These are phyloP conservation scores for Zygaena filipendulae DNA, from an alignment of 2,888 invertebrate species.

Conservation along the genomic window DNA sequence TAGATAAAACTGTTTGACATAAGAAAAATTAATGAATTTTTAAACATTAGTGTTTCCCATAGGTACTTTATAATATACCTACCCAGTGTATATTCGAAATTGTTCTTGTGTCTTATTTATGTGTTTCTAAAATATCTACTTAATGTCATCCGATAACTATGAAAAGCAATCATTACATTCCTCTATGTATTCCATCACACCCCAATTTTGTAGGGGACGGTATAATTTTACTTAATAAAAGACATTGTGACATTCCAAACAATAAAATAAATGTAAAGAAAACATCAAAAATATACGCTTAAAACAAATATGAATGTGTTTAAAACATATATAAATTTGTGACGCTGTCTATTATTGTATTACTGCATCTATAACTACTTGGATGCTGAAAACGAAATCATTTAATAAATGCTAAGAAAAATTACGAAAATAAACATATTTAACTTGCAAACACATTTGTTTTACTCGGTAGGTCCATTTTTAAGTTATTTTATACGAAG, in stretches of 20 bases:
- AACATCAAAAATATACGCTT: constrained; percentile 53
- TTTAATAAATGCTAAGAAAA: constrained; percentile 67
- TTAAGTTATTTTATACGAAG: constrained; percentile 15
- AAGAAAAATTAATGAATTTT: constrained; percentile 37
- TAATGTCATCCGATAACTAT: constrained; percentile 25
- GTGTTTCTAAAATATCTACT: too few species aligned
- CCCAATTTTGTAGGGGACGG: too few species aligned
- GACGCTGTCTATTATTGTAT: constrained; percentile 50
- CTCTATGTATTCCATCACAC: constrained; percentile 20
- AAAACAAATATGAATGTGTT: constrained; percentile 45
- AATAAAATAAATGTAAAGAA: constrained; percentile 34
- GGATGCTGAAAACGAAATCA: constrained; percentile 62
- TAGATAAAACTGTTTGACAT: constrained; percentile 47
- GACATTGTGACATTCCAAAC: constrained; percentile 52
- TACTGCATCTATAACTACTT: constrained; percentile 57
- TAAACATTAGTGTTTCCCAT: constrained; percentile 24
- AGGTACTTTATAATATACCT: too few species aligned
- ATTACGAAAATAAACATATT: constrained; percentile 69
- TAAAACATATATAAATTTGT: too few species aligned
- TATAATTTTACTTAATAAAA: constrained; percentile 26
- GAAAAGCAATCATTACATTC: constrained; percentile 34
- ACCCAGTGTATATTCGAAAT: constrained; percentile 30
- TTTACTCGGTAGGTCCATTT: constrained; percentile 17
- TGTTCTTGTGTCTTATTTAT: too few species aligned
- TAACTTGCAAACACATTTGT: constrained; percentile 45